A percentile compares a stretch with the other conserved stretches of the same genome.
These are phyloP conservation scores for Enteromius paludinosus DNA, from an alignment of 2,797 vertebrate species.

Conservation along the genomic window DNA sequence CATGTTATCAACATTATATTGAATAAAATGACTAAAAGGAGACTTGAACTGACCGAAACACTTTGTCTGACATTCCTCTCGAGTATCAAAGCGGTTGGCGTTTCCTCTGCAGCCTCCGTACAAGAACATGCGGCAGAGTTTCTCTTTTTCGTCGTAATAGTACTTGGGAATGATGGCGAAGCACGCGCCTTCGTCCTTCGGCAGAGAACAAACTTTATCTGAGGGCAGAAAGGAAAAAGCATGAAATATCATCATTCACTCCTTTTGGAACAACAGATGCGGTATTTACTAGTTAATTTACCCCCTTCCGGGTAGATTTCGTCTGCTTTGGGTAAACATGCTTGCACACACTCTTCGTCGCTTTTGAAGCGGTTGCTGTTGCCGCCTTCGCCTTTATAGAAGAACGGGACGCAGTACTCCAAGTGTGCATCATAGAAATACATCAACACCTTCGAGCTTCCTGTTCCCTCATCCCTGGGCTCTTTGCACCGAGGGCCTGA, in stretches of 20 bases:
- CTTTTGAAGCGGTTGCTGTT: conserved; percentile 45
- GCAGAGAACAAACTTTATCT: conserved; percentile 52
- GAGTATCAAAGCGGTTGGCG: conserved; percentile 62
- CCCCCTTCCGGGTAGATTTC: conserved; percentile 53
- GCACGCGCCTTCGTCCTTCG: conserved; percentile 51
- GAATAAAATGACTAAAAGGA: background rate
- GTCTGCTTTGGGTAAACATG: background rate
- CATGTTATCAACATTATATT: background rate
- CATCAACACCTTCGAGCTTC: background rate
- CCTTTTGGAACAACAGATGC: background rate
- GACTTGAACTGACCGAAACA: conserved; percentile 54
- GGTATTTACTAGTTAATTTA: conserved; percentile 1
- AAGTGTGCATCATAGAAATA: conserved; percentile 15
- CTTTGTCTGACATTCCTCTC: conserved; percentile 40
- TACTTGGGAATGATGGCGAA: conserved; percentile 12
- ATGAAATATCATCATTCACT: too few relatives aligned
- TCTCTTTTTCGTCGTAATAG: conserved; percentile 49
- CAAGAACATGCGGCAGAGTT: conserved; percentile 59
- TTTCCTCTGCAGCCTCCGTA: conserved; percentile 65
- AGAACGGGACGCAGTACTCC: conserved; percentile 40
- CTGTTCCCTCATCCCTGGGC: conserved; percentile 3
- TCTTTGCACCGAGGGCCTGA: conserved; percentile 40
- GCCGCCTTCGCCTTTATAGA: conserved; percentile 54
- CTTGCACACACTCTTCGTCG: conserved; percentile 44
- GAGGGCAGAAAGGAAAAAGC: background rate